phyloP scores from a whole-genome alignment of 2,888 invertebrate species.

The Linnaemya tessellans region DNA sequence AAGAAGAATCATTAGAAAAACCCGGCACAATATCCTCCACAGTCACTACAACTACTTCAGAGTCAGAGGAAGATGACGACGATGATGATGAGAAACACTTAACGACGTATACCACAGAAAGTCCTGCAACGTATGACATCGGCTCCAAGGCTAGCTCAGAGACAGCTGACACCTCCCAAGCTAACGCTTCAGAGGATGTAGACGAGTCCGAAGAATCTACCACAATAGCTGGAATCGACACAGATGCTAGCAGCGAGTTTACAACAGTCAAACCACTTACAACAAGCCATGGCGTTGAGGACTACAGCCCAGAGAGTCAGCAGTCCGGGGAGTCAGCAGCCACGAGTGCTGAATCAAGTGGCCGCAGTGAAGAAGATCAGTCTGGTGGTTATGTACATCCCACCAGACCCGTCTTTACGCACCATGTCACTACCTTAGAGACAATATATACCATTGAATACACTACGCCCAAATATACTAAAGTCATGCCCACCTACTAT shows the following conservation, averaged over 20 bases:
- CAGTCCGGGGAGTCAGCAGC: constrained; percentile 67
- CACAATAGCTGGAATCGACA: constrained; percentile 77
- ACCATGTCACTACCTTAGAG: constrained; percentile 80
- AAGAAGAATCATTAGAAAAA: constrained; percentile 56
- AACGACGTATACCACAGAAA: constrained; percentile 65
- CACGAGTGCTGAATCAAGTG: constrained; percentile 67
- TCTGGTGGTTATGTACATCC: constrained; percentile 74
- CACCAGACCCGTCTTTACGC: constrained; percentile 76
- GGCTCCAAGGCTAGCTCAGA: constrained; percentile 74
- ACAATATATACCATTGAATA: constrained; percentile 79
- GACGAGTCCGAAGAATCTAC: constrained; percentile 79
- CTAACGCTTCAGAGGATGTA: constrained; percentile 75
- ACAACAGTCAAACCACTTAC: constrained; percentile 76
- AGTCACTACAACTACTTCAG: constrained; percentile 56
- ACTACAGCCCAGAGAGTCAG: constrained; percentile 73
- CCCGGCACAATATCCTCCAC: constrained; percentile 58
- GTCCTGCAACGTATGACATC: constrained; percentile 65
- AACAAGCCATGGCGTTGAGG: constrained; percentile 75
- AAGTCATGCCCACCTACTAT: constrained; percentile 65
- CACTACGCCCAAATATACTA: constrained; percentile 73
- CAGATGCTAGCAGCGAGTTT: constrained; percentile 74
- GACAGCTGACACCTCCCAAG: constrained; percentile 72
- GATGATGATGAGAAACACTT: constrained; percentile 14
- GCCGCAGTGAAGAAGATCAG: constrained; percentile 78
- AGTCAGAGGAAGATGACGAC: constrained; percentile 61